Evolutionary conservation across 2,797 vertebrate genomes (phyloP).

Genomic region (Spondyliosoma cantharus): DNA sequence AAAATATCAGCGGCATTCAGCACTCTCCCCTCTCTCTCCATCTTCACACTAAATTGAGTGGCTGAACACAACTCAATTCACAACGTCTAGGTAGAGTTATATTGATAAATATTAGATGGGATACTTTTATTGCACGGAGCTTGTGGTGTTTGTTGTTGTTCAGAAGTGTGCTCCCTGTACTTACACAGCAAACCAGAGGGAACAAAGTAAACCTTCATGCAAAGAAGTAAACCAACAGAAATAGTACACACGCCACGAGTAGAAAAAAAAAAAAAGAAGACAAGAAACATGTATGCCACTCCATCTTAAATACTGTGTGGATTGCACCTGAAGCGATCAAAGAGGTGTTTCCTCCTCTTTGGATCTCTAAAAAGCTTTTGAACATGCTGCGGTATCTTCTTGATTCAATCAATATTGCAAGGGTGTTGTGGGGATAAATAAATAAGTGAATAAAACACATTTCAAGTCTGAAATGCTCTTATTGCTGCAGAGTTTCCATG

Average conservation of each 20-base stretch:
- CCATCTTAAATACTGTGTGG: conserved; percentile 30
- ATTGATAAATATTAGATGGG: conserved; percentile 85
- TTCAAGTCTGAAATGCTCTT: conserved; percentile 78
- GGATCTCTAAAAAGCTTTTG: conserved; percentile 78
- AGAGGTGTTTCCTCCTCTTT: conserved; percentile 62
- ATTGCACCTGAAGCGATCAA: conserved; percentile 75
- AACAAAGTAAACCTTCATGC: not conserved
- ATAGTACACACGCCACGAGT: conserved; percentile 12
- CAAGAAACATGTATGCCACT: conserved; percentile 11
- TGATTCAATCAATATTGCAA: conserved; percentile 81
- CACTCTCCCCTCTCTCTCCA: conserved; percentile 56
- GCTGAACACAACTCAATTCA: conserved; percentile 65
- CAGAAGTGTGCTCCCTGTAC: conserved; percentile 54
- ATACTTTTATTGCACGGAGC: conserved; percentile 80
- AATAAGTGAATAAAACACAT: conserved; percentile 76
- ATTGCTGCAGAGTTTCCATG: conserved; percentile 71
- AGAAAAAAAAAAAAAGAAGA: not conserved
- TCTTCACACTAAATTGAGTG: conserved; percentile 76
- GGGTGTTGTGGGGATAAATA: conserved; percentile 73
- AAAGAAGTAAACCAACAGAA: conserved; percentile 29
- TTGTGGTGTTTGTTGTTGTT: conserved; percentile 77
- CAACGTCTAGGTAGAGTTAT: conserved; percentile 59
- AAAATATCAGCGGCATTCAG: conserved; percentile 69
- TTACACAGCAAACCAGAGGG: conserved; percentile 54
- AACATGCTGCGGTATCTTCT: conserved; percentile 58